A percentile compares a stretch with the other conserved stretches of the same genome.
These are phyloP conservation scores for Cnemophilus loriae DNA, from an alignment of 2,113 vertebrate species.

Conservation along the genomic window DNA sequence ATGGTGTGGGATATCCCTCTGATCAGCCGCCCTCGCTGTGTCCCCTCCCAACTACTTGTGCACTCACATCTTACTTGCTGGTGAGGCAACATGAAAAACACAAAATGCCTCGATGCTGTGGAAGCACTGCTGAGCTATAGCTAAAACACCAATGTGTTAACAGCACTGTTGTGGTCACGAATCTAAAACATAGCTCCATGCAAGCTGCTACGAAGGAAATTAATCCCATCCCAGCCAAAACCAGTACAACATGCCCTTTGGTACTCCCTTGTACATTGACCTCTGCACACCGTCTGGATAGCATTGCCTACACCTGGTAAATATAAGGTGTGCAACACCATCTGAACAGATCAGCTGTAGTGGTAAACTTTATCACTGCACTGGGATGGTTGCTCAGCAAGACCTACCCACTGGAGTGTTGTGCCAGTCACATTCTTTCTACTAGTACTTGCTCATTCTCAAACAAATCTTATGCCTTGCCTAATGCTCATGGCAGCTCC, in stretches of 20 bases:
- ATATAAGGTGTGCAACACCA: not conserved
- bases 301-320: not conserved
- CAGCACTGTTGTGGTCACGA: not conserved
- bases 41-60: not conserved
- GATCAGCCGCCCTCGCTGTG: not conserved
- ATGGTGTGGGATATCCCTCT: not conserved
- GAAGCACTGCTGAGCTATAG: not conserved
- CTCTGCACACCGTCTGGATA: rapidly evolving
- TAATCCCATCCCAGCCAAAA: not conserved
- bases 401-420: not conserved
- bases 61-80: not conserved
- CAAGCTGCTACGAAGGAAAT: not conserved
- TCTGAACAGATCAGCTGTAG: rapidly evolving
- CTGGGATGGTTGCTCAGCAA: not conserved
- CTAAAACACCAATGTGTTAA: not conserved
- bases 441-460: not conserved
- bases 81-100: not conserved
- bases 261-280: not conserved
- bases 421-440: not conserved
- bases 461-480: not conserved
- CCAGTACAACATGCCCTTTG: not conserved
- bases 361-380: not conserved
- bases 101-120: not conserved
- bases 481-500: not conserved
- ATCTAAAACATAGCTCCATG: not conserved